These are phyloP conservation scores for Dromaius novaehollandiae DNA, from an alignment of 2,113 vertebrate species.

Conservation along the genomic window DNA sequence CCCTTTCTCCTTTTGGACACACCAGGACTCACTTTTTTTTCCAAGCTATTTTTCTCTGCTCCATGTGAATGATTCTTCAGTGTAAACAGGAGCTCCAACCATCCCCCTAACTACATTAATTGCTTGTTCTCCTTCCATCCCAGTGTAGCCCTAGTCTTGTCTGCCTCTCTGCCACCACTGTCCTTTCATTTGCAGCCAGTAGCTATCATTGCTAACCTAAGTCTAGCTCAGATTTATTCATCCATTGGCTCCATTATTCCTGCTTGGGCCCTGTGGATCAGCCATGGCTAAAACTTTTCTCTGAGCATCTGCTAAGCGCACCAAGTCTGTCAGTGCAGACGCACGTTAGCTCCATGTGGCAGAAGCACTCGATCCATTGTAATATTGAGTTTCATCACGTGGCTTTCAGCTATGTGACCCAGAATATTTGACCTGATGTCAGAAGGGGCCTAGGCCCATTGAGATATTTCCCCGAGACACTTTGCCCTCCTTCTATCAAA, in stretches of 20 bases:
- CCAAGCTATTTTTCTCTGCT: background rate
- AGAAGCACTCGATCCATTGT: conserved; percentile 40
- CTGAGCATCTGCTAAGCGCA: conserved; percentile 29
- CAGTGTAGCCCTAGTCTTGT: background rate
- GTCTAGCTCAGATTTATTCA: background rate
- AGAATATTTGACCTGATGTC: conserved; percentile 70
- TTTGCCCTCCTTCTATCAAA: conserved; percentile 37
- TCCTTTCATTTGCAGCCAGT: background rate
- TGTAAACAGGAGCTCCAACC: background rate
- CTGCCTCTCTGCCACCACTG: background rate
- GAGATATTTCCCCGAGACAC: conserved; percentile 52
- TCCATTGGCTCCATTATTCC: background rate
- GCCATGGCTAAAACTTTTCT: background rate
- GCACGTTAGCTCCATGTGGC: conserved; percentile 40
- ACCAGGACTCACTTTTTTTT: background rate
- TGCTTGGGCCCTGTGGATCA: background rate
- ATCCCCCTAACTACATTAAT: background rate
- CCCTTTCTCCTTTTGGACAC: background rate
- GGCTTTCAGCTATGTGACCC: conserved; percentile 63
- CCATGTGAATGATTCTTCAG: background rate
- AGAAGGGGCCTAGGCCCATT: conserved; percentile 25
- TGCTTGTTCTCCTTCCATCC: background rate
- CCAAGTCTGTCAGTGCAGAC: background rate
- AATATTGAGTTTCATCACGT: conserved; percentile 63
- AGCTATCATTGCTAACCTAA: background rate